Percentiles rank a stretch among this genome's conserved stretches.
Conservation (phyloP, 2,888 invertebrate genomes). For the Pardosa pseudoannulata region DNA sequence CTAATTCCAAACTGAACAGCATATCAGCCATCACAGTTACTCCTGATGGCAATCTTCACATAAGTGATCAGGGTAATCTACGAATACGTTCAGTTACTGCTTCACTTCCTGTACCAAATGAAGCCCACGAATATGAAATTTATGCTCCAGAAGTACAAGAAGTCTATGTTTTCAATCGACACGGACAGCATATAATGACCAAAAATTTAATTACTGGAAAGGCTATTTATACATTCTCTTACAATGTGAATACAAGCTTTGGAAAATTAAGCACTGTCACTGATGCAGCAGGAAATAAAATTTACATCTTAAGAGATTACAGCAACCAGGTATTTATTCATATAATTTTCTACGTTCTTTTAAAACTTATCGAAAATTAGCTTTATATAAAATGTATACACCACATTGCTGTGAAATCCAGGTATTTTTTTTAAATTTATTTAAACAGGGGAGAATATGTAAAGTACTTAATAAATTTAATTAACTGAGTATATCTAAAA, state of each 20-base stretch:
- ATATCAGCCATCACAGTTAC: conserved; percentile 89
- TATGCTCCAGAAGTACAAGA: conserved; percentile 95
- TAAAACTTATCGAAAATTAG: no score
- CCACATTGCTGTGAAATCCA: no score
- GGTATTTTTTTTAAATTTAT: no score
- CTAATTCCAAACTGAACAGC: conserved; percentile 78
- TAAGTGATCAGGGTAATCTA: conserved; percentile 90
- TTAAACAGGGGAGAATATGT: no score
- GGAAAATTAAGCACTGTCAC: conserved; percentile 90
- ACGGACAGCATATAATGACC: conserved; percentile 96
- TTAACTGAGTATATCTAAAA: no score
- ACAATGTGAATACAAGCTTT: conserved; percentile 84
- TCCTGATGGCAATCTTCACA: conserved; percentile 95
- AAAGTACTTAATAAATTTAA: no score
- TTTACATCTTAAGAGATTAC: conserved; percentile 93
- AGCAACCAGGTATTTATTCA: conserved; percentile 78
- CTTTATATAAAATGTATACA: no score
- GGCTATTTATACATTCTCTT: conserved; percentile 94
- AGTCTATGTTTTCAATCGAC: conserved; percentile 92
- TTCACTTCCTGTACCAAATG: conserved; percentile 82
- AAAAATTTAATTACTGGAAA: conserved; percentile 94
- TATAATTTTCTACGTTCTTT: no score
- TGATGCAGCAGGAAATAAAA: conserved; percentile 94
- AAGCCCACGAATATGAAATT: conserved; percentile 90
- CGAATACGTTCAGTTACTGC: conserved; percentile 81